phyloP scores from a whole-genome alignment of 2,888 invertebrate species.

The Axea sp. region DNA sequence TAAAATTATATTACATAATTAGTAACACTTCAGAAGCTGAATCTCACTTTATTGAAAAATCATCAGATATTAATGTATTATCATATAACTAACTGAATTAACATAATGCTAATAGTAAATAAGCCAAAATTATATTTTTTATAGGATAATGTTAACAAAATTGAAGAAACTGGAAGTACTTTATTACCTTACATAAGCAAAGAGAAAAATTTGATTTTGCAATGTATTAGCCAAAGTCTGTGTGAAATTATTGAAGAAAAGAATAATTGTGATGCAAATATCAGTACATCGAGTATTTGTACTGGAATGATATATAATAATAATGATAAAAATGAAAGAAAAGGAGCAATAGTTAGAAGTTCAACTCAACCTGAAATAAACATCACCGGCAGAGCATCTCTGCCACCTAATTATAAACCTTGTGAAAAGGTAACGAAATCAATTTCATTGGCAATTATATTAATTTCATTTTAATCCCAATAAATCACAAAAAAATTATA shows the following conservation, averaged over 20 bases:
- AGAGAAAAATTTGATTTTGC: slow-evolving; percentile 65
- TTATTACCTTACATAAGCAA: slow-evolving; percentile 71
- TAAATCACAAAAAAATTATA: too few relatives aligned
- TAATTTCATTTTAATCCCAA: too few relatives aligned
- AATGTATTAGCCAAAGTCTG: slow-evolving; percentile 67
- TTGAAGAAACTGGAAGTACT: slow-evolving; percentile 73
- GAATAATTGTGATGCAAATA: slow-evolving; percentile 64
- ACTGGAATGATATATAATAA: slow-evolving; percentile 15
- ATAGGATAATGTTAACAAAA: slow-evolving; percentile 69
- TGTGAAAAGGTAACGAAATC: slow-evolving; percentile 3
- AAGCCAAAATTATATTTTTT: slow-evolving; percentile 1
- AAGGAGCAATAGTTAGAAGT: slow-evolving; percentile 61
- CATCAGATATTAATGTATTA: too few relatives aligned
- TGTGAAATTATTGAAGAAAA: slow-evolving; percentile 68
- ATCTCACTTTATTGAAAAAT: too few relatives aligned
- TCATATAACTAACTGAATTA: too few relatives aligned
- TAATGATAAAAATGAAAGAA: slow-evolving; percentile 14
- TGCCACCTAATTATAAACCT: slow-evolving; percentile 21
- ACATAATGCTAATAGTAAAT: too few relatives aligned
- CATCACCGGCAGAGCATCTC: slow-evolving; percentile 23
- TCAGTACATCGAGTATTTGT: slow-evolving; percentile 46
- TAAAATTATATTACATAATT: neutral
- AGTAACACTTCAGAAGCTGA: too few relatives aligned
- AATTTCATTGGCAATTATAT: too few relatives aligned
- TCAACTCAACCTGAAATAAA: slow-evolving; percentile 67